These are phyloP conservation scores for Agonopterix heracliana DNA, from an alignment of 2,888 invertebrate species.

Conservation along the genomic window DNA sequence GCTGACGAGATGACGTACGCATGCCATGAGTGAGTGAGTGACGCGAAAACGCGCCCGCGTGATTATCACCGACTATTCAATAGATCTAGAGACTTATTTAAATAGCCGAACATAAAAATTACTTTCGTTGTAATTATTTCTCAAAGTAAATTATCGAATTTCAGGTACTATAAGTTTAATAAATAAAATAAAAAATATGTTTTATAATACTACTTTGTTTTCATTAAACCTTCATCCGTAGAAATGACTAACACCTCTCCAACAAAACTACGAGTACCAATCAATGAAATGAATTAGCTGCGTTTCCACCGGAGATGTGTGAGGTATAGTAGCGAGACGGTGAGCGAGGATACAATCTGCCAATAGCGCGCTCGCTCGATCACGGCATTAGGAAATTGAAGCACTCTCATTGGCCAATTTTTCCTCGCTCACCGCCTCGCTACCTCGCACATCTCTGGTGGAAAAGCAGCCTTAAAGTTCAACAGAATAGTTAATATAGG, in stretches of 20 bases:
- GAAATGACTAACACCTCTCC: too few relatives aligned
- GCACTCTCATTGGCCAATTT: too few relatives aligned
- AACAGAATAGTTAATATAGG: too few relatives aligned
- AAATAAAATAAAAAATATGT: constrained; percentile 52
- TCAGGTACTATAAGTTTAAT: constrained; percentile 68
- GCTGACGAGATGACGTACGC: constrained; percentile 4
- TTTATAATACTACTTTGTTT: constrained; percentile 37
- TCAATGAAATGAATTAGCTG: neutral
- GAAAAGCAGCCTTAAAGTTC: too few relatives aligned
- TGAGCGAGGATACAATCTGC: too few relatives aligned
- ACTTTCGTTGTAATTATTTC: constrained; percentile 68
- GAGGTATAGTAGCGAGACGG: too few relatives aligned
- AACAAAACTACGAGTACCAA: neutral
- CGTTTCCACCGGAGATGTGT: too few relatives aligned
- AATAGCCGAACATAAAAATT: constrained; percentile 63
- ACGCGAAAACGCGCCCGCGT: constrained; percentile 22
- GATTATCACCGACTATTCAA: constrained; percentile 48
- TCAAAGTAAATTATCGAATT: constrained; percentile 73
- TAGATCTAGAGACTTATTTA: constrained; percentile 72
- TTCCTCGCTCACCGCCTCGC: too few relatives aligned
- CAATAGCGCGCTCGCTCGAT: too few relatives aligned
- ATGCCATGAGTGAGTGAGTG: constrained; percentile 32
- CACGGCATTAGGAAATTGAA: too few relatives aligned
- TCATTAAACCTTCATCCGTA: constrained; percentile 9
- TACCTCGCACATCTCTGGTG: too few relatives aligned